A percentile compares a stretch with the other conserved stretches of the same genome.
These are phyloP conservation scores for Limnephilus lunatus DNA, from an alignment of 2,888 invertebrate genomes.

Conservation along the genomic window DNA sequence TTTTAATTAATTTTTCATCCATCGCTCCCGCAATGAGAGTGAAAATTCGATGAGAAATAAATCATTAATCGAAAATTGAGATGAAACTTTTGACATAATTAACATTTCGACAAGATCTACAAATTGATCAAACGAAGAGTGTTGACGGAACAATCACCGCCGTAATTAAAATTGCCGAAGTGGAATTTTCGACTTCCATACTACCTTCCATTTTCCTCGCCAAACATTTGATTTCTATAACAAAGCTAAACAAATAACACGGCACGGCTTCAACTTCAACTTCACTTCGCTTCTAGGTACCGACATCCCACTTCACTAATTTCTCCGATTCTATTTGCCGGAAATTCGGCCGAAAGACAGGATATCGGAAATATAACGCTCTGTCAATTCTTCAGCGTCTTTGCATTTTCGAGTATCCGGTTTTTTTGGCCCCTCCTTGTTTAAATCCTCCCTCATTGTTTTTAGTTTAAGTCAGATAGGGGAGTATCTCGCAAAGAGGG, in stretches of 20 bases:
- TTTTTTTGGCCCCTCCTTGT: conserved; percentile 54
- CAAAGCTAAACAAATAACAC: conserved; percentile 47
- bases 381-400: conserved; percentile 56
- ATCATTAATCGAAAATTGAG: conserved; percentile 4
- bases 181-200: background rate
- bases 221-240: conserved; percentile 44
- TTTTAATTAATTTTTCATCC: background rate
- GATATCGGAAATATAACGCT: conserved; percentile 65
- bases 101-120: background rate
- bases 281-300: background rate
- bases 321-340: conserved; percentile 9
- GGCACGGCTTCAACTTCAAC: background rate
- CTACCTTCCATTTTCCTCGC: conserved; percentile 2
- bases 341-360: conserved; percentile 30
- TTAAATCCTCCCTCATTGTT: conserved; percentile 65
- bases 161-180: conserved; percentile 31
- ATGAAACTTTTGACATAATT: background rate
- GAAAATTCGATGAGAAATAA: background rate
- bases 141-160: conserved; percentile 39
- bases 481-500: conserved; percentile 45
- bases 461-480: conserved; percentile 59
- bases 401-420: conserved; percentile 57
- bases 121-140: conserved; percentile 4
- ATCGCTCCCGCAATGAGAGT: background rate
- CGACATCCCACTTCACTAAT: conserved; percentile 14